Conservation (phyloP, 2,113 vertebrate genomes). For the Psittacus erithacus region DNA sequence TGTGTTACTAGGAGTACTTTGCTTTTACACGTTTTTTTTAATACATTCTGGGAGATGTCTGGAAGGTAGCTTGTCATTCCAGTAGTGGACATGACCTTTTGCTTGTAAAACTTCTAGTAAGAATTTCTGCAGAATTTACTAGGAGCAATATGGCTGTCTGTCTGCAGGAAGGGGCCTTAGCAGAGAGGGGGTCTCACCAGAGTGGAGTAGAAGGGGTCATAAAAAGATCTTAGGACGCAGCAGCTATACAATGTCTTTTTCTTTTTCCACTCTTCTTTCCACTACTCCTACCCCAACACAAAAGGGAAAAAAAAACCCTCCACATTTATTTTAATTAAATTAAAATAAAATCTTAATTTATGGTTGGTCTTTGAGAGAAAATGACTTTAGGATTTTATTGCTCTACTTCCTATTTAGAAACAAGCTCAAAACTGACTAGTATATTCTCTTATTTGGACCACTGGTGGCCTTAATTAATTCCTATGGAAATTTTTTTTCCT, state of each 20-base stretch:
- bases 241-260: rapidly evolving
- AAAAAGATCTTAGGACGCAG: neutral
- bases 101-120: neutral
- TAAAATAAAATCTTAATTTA: neutral
- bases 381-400: neutral
- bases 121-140: neutral
- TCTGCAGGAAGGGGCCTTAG: neutral
- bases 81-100: neutral
- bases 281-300: neutral
- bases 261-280: neutral
- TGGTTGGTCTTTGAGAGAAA: neutral
- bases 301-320: neutral
- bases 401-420: neutral
- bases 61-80: neutral
- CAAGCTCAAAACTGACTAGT: neutral
- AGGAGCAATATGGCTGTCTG: neutral
- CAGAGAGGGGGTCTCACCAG: neutral
- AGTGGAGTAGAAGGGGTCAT: neutral
- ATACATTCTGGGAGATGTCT: neutral
- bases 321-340: neutral
- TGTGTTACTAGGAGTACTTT: neutral
- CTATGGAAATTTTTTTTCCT: neutral
- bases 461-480: neutral
- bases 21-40: neutral
- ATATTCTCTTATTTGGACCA: neutral